phyloP scores from a whole-genome alignment of 2,797 vertebrate species.

The Antrozous pallidus region DNA sequence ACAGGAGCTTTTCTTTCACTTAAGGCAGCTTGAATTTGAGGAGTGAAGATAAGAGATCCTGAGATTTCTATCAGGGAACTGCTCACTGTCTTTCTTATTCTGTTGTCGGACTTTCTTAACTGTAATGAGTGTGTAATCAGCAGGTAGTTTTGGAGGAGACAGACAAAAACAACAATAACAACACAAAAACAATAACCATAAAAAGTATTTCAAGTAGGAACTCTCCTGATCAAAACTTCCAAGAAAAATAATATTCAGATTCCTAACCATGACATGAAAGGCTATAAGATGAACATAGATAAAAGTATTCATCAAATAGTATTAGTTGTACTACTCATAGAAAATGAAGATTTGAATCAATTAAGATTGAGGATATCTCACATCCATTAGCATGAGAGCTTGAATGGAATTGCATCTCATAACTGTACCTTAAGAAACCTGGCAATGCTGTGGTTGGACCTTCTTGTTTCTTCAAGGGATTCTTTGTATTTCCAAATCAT shows the following conservation, averaged over 20 bases:
- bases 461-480: slow-evolving; percentile 91
- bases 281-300: background rate
- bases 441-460: slow-evolving; percentile 92
- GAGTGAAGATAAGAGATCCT: background rate
- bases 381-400: accelerated
- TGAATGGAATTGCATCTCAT: background rate
- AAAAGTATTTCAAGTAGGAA: background rate
- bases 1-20: background rate
- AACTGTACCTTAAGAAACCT: slow-evolving; percentile 92
- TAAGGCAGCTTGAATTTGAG: background rate
- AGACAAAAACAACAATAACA: background rate
- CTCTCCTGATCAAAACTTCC: background rate
- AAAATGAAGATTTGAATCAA: background rate
- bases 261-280: background rate
- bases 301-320: background rate
- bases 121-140: background rate
- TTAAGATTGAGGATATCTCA: background rate
- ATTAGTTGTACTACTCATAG: background rate
- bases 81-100: background rate
- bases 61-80: background rate
- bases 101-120: background rate
- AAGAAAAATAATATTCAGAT: background rate
- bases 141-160: background rate
- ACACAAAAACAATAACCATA: background rate
- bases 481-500: slow-evolving; percentile 95